Conservation (phyloP, 2,888 invertebrate species). For the Dicranocentrus wangi region DNA sequence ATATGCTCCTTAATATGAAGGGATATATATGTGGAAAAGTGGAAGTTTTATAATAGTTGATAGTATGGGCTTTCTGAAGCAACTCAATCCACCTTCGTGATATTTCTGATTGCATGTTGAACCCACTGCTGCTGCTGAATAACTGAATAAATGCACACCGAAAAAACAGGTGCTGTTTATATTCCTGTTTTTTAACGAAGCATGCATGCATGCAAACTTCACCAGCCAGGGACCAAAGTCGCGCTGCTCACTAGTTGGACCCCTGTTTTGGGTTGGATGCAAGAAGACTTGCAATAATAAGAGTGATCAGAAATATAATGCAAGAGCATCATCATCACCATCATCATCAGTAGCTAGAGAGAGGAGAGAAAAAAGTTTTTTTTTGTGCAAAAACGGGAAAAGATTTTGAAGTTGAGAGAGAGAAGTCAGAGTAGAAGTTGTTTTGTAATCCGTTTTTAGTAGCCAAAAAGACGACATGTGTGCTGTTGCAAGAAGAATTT, state of each 20-base stretch:
- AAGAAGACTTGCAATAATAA: slow-evolving; percentile 26
- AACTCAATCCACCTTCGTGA: too few species aligned
- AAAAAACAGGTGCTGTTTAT: slow-evolving; percentile 25
- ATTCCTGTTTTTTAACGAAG: slow-evolving; percentile 31
- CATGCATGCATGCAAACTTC: slow-evolving; percentile 15
- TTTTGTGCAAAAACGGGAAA: slow-evolving; percentile 64
- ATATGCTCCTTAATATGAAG: too few species aligned
- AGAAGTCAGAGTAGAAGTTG: slow-evolving; percentile 14
- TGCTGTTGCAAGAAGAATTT: slow-evolving; percentile 30
- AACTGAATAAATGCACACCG: slow-evolving; percentile 12
- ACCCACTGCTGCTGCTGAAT: slow-evolving; percentile 42
- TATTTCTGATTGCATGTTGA: slow-evolving; percentile 42
- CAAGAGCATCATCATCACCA: neutral
- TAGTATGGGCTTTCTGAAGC: too few species aligned
- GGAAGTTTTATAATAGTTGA: too few species aligned
- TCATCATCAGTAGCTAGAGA: too few species aligned
- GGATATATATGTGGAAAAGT: too few species aligned
- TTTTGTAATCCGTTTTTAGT: slow-evolving; percentile 62
- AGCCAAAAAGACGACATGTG: slow-evolving; percentile 53
- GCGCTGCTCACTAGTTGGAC: too few species aligned
- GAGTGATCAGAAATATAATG: too few species aligned
- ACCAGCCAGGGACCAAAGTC: too few species aligned
- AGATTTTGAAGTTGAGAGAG: slow-evolving; percentile 42
- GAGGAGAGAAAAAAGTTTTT: slow-evolving; percentile 26
- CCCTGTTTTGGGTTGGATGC: too few species aligned